phyloP scores from a whole-genome alignment of 2,797 vertebrate genomes.

The Tympanoctomys barrerae region DNA sequence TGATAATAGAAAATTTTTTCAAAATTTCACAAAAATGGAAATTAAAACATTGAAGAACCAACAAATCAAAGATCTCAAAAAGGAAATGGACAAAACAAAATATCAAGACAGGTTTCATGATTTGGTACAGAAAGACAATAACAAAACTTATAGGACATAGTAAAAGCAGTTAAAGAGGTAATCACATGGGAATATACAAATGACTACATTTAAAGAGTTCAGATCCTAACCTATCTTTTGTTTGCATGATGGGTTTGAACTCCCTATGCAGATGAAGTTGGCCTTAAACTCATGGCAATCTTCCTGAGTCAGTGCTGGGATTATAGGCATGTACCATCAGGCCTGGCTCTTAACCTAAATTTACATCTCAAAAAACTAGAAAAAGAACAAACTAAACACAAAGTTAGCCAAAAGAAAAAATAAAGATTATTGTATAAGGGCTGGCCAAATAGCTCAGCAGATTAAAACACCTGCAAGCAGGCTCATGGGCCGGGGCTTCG shows the following conservation, averaged over 20 bases:
- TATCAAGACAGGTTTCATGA: background rate
- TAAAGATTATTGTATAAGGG: background rate
- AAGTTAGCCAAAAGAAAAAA: background rate
- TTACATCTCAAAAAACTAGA: background rate
- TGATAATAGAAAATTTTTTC: background rate
- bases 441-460: too few species aligned
- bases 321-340: background rate
- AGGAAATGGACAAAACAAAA: background rate
- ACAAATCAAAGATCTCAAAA: background rate
- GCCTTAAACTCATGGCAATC: background rate
- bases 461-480: too few species aligned
- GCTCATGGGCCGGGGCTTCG: too few species aligned
- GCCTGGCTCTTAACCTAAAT: background rate
- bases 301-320: background rate
- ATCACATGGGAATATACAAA: background rate
- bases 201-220: background rate
- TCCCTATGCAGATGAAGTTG: background rate
- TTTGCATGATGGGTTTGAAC: background rate
- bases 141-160: background rate
- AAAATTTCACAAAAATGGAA: background rate
- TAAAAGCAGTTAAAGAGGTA: background rate
- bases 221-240: background rate
- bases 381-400: background rate
- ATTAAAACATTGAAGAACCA: background rate
- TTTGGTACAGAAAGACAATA: background rate